Percentiles rank a stretch among this genome's conserved stretches.
These are phyloP conservation scores for Pteria penguin DNA, from an alignment of 2,888 invertebrate species.

Conservation along the genomic window DNA sequence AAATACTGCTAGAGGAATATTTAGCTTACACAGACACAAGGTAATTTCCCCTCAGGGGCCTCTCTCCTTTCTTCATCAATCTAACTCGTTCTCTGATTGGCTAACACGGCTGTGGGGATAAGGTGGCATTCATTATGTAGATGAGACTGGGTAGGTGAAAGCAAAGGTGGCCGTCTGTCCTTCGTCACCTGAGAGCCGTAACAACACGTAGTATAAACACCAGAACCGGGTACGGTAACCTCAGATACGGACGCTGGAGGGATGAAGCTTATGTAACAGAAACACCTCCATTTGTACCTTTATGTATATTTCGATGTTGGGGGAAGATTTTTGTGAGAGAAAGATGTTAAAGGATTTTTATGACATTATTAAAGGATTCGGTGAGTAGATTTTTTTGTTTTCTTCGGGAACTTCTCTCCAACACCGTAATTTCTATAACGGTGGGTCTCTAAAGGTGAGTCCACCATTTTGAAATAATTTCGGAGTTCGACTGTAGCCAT, in stretches of 20 bases:
- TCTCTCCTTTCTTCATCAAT: neutral
- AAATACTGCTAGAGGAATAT: no score
- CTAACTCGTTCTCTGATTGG: slow-evolving; percentile 18
- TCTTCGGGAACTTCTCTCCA: no score
- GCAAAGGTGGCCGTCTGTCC: slow-evolving; percentile 16
- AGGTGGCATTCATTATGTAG: slow-evolving; percentile 39
- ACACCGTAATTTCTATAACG: no score
- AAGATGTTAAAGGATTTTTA: slow-evolving; percentile 28
- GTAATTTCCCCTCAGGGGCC: slow-evolving; percentile 12
- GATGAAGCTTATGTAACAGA: neutral
- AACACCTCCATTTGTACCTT: neutral
- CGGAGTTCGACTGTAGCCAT: no score
- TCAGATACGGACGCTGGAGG: neutral
- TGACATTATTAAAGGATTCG: slow-evolving; percentile 28
- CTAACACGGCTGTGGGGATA: slow-evolving; percentile 3
- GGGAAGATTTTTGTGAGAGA: slow-evolving; percentile 2
- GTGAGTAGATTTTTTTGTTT: slow-evolving; percentile 4
- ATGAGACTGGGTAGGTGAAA: slow-evolving; percentile 31
- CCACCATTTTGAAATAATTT: no score
- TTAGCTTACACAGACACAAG: no score
- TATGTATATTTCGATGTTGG: neutral
- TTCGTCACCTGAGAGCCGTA: slow-evolving; percentile 12
- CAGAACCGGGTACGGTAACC: neutral
- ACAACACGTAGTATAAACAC: neutral
- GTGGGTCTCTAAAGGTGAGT: no score